Conservation (phyloP, 2,113 vertebrate species). For the Onychostoma macrolepis region DNA sequence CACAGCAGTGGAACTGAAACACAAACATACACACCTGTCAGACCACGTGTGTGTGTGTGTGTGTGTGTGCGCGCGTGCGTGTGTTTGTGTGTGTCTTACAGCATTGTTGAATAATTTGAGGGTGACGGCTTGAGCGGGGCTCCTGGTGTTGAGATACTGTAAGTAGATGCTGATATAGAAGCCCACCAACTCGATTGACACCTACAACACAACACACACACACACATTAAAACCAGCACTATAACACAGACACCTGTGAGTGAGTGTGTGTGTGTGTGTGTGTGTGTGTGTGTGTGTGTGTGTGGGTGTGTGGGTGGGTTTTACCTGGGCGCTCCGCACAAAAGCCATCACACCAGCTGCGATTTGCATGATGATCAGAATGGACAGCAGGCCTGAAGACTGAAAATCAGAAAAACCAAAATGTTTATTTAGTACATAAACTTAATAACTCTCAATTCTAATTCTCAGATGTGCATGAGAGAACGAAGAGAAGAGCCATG, state of each 20-base stretch:
- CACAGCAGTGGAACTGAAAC: constrained; percentile 50
- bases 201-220: not conserved
- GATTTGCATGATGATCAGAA: not conserved
- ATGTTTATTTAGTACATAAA: not conserved
- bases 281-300: not conserved
- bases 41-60: not conserved
- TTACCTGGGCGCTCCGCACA: not conserved
- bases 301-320: not conserved
- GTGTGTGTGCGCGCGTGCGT: not conserved
- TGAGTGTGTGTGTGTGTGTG: not conserved
- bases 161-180: constrained; percentile 30
- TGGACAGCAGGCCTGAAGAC: constrained; percentile 15
- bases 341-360: constrained; percentile 42
- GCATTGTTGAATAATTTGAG: constrained; percentile 24
- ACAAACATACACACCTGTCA: not conserved
- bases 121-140: not conserved
- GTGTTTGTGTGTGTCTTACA: not conserved
- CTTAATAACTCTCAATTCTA: not conserved
- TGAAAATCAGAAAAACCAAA: not conserved
- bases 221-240: not conserved
- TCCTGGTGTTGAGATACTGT: constrained; percentile 30
- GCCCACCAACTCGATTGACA: not conserved
- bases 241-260: not conserved
- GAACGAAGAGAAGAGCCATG: not conserved
- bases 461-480: not conserved